Conservation (phyloP, 2,888 invertebrate genomes). For the Callyntrura sp. region DNA sequence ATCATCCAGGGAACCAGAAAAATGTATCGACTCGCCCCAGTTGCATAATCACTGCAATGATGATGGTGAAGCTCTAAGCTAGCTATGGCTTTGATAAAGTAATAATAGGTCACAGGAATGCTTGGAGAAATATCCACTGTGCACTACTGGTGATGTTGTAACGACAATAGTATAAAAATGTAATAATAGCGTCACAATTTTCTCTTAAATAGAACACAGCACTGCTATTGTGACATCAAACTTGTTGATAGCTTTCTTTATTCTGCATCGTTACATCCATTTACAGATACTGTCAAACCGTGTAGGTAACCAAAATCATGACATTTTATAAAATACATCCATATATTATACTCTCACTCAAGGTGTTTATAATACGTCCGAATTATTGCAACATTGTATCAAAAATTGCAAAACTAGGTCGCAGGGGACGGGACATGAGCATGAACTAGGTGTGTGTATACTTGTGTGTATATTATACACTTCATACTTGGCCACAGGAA, state of each 20-base stretch:
- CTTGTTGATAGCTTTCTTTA: not conserved
- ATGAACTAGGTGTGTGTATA: no score
- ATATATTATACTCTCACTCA: not conserved
- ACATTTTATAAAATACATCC: not conserved
- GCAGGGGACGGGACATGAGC: not conserved
- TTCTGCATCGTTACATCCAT: not conserved
- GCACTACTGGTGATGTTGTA: not conserved
- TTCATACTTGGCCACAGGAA: no score
- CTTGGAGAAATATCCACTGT: not conserved
- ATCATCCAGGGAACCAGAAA: not conserved
- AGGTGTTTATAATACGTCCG: not conserved
- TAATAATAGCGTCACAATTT: not conserved
- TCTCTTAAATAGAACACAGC: not conserved
- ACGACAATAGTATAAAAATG: not conserved
- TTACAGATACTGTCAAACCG: no score
- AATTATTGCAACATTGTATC: not conserved
- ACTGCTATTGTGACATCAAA: not conserved
- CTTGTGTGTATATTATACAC: no score
- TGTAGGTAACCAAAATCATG: no score
- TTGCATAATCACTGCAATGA: slow-evolving; percentile 32
- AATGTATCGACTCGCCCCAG: slow-evolving; percentile 59
- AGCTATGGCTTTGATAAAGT: not conserved
- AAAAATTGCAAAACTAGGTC: not conserved
- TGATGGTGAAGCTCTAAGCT: not conserved
- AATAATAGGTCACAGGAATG: no score